Percentiles rank a stretch among this genome's conserved stretches.
phyloP scores from a whole-genome alignment of 2,888 invertebrate genomes.

The Eupithecia subumbrata region DNA sequence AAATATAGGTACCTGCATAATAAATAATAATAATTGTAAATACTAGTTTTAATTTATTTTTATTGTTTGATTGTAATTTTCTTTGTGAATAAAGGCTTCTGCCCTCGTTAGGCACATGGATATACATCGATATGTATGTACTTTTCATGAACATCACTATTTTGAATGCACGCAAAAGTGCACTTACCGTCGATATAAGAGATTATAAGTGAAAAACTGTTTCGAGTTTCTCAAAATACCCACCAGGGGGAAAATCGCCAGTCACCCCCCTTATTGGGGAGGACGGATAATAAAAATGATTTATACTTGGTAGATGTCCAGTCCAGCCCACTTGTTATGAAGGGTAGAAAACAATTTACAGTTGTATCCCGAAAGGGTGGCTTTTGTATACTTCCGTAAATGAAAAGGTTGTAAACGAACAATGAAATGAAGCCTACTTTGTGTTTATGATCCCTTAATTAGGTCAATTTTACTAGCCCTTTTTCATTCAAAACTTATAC shows the following conservation, averaged over 20 bases:
- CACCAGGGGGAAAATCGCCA: slow-evolving; percentile 62
- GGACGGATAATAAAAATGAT: slow-evolving; percentile 78
- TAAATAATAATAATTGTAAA: too few species aligned
- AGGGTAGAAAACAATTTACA: slow-evolving; percentile 81
- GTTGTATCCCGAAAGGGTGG: slow-evolving; percentile 61
- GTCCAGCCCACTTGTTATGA: slow-evolving; percentile 65
- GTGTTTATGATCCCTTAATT: slow-evolving; percentile 21
- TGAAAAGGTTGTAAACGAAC: slow-evolving; percentile 31
- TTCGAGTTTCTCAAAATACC: slow-evolving; percentile 68
- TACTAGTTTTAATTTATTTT: too few species aligned
- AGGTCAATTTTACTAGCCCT: slow-evolving; percentile 1
- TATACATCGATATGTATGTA: slow-evolving; percentile 6
- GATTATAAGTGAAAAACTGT: slow-evolving; percentile 63
- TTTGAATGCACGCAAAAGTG: slow-evolving; percentile 64
- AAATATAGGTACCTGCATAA: too few species aligned
- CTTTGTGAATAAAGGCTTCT: too few species aligned
- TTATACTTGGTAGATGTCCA: slow-evolving; percentile 75
- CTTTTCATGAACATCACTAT: slow-evolving; percentile 43
- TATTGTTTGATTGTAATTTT: too few species aligned
- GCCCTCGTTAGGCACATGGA: too few species aligned
- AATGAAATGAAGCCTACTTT: slow-evolving; percentile 19
- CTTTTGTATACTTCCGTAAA: slow-evolving; percentile 31
- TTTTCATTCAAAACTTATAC: not conserved
- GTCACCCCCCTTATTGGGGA: slow-evolving; percentile 64
- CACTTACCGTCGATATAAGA: slow-evolving; percentile 65